These are phyloP conservation scores for Reticulitermes speratus DNA, from an alignment of 1,140 invertebrate species.

Conservation along the genomic window DNA sequence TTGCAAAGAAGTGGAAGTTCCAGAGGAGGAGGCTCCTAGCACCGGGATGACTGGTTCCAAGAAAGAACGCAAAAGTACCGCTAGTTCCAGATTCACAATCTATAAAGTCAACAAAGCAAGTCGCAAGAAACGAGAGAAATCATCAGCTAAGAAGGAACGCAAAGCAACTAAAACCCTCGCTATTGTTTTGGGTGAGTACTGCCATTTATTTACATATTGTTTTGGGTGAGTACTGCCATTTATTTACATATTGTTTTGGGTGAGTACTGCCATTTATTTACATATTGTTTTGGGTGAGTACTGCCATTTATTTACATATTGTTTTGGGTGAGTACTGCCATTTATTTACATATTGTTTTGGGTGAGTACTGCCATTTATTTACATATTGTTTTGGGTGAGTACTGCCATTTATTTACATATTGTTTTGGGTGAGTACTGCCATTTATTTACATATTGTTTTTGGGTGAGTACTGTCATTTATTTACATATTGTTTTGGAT, in stretches of 20 bases:
- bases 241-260: slow-evolving; percentile 83
- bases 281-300: slow-evolving; percentile 92
- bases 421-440: slow-evolving; percentile 86
- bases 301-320: not conserved
- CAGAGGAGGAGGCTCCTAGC: not conserved
- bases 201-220: slow-evolving; percentile 46
- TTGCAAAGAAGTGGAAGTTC: not conserved
- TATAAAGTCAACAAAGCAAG: slow-evolving; percentile 93
- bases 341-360: slow-evolving; percentile 96
- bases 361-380: slow-evolving; percentile 63
- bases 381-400: too few species aligned
- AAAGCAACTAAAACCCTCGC: slow-evolving; percentile 99
- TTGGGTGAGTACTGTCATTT: too few species aligned
- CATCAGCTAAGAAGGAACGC: slow-evolving; percentile 91
- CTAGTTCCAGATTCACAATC: slow-evolving; percentile 80
- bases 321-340: too few species aligned
- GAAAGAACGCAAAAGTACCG: slow-evolving; percentile 66
- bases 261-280: slow-evolving; percentile 52
- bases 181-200: slow-evolving; percentile 90
- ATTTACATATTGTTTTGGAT: slow-evolving; percentile 98
- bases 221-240: slow-evolving; percentile 70
- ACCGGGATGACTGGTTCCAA: slow-evolving; percentile 49
- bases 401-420: too few species aligned
- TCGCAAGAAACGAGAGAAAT: slow-evolving; percentile 91
- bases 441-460: not conserved